Conservation (phyloP, 2,797 vertebrate species). For the Carcharodon carcharias region DNA sequence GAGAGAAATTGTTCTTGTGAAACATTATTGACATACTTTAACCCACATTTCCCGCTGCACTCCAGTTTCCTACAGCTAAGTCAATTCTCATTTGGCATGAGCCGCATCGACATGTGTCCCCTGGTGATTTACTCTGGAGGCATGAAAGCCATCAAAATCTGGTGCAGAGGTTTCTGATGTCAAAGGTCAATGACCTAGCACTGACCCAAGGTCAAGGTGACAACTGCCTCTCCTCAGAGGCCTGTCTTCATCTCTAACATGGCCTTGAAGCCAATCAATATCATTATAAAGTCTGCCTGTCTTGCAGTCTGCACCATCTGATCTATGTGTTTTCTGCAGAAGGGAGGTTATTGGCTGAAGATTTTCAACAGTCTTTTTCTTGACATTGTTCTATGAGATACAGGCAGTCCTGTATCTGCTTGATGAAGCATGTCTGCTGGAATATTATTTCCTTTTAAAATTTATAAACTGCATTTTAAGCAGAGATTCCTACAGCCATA, state of each 20-base stretch:
- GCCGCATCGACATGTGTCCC: conserved; percentile 56
- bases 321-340: conserved; percentile 54
- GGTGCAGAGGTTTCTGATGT: conserved; percentile 54
- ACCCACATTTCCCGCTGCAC: conserved; percentile 72
- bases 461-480: not conserved
- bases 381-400: conserved; percentile 42
- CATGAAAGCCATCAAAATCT: conserved; percentile 55
- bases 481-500: not conserved
- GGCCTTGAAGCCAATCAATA: conserved; percentile 81
- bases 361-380: conserved; percentile 50
- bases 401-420: conserved; percentile 36
- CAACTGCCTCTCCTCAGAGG: conserved; percentile 61
- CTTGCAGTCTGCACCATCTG: conserved; percentile 52
- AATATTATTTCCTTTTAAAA: conserved; percentile 13
- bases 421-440: not conserved
- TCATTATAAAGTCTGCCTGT: conserved; percentile 64
- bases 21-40: conserved; percentile 95
- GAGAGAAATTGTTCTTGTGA: conserved; percentile 86
- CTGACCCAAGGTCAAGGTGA: conserved; percentile 87
- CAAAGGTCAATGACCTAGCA: conserved; percentile 63
- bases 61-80: conserved; percentile 65
- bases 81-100: conserved; percentile 85
- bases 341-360: conserved; percentile 41
- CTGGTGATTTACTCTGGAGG: conserved; percentile 54
- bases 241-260: conserved; percentile 68